phyloP scores from a whole-genome alignment of 2,888 invertebrate species.

The Phengaris alcon region DNA sequence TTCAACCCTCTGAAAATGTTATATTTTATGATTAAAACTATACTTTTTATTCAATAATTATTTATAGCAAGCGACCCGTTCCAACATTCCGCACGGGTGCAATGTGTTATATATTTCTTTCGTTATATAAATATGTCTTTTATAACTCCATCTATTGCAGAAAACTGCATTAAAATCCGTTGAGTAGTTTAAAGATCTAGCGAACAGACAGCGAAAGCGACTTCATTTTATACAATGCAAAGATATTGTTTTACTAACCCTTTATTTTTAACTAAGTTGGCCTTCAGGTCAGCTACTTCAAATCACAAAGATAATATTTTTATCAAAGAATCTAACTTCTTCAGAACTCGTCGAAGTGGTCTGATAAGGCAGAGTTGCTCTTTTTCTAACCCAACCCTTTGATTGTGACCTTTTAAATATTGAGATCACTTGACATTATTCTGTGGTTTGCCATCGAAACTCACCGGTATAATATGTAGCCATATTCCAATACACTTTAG shows the following conservation, averaged over 20 bases:
- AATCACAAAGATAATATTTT: neutral
- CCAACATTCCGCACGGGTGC: too few relatives aligned
- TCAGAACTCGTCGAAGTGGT: neutral
- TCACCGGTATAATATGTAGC: neutral
- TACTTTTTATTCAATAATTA: neutral
- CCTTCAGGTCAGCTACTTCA: neutral
- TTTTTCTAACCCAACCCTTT: constrained; percentile 6
- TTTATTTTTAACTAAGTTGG: neutral
- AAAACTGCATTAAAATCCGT: too few relatives aligned
- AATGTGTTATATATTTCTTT: too few relatives aligned
- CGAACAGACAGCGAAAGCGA: too few relatives aligned
- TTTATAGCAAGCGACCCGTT: too few relatives aligned
- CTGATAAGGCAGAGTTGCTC: constrained; percentile 12
- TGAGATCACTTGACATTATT: constrained; percentile 19
- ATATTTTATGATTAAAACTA: neutral
- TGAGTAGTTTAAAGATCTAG: too few relatives aligned
- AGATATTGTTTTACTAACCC: too few relatives aligned
- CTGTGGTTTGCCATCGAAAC: neutral
- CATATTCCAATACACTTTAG: neutral
- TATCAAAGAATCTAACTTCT: constrained; percentile 13
- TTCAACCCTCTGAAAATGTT: neutral
- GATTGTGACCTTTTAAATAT: constrained; percentile 11
- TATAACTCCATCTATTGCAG: too few relatives aligned
- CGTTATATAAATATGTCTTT: too few relatives aligned
- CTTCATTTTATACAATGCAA: too few relatives aligned